Conservation (phyloP, 2,888 invertebrate species). For the Orthosia gothica region DNA sequence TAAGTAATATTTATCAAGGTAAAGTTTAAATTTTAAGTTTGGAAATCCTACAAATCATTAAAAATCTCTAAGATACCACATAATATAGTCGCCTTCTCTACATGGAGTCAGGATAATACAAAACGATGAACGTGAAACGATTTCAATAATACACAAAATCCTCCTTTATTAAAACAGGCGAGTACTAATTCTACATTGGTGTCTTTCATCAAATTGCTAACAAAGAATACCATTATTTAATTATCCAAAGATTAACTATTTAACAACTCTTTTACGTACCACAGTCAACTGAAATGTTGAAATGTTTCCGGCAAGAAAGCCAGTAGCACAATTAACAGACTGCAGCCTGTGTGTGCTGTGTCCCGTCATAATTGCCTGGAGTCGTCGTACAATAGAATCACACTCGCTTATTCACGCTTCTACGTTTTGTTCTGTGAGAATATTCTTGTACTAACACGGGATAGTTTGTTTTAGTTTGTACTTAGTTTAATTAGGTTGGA, state of each 20-base stretch:
- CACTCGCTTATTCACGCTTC: conserved; percentile 31
- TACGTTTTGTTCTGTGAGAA: conserved; percentile 7
- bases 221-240: conserved; percentile 15
- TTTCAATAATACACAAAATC: too few species aligned
- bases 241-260: conserved; percentile 11
- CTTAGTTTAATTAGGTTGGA: conserved; percentile 30
- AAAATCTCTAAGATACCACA: background rate
- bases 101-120: too few species aligned
- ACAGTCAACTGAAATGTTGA: conserved; percentile 17
- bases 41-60: background rate
- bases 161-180: too few species aligned
- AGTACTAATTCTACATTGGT: background rate
- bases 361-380: conserved; percentile 38
- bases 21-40: background rate
- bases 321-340: conserved; percentile 35
- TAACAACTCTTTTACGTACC: background rate
- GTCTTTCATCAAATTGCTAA: background rate
- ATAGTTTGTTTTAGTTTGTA: conserved; percentile 29
- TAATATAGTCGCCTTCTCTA: too few species aligned
- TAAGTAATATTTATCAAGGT: too few species aligned
- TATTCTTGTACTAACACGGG: conserved; percentile 25
- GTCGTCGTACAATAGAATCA: conserved; percentile 29
- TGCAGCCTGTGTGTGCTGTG: conserved; percentile 26
- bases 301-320: conserved; percentile 24
- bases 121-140: too few species aligned